A percentile compares a stretch with the other conserved stretches of the same genome.
Conservation (phyloP, 2,113 vertebrate species). For the Atherinomorus stipes region DNA sequence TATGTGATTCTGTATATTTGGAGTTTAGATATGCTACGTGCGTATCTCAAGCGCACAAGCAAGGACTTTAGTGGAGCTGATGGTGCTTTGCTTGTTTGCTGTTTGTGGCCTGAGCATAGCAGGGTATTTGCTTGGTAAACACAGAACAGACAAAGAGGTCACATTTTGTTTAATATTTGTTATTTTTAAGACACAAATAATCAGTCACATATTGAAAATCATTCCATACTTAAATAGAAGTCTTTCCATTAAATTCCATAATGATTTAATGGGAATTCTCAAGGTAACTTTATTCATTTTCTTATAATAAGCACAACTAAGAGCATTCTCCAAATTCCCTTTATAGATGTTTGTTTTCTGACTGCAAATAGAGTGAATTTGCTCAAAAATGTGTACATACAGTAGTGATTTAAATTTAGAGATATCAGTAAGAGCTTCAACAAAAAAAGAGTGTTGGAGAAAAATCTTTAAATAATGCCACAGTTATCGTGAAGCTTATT, state of each 20-base stretch:
- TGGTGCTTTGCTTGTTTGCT: slow-evolving; percentile 14
- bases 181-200: background rate
- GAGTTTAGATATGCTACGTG: slow-evolving; percentile 15
- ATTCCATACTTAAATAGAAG: too few relatives aligned
- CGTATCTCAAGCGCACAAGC: slow-evolving; percentile 21
- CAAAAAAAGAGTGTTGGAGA: too few relatives aligned
- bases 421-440: too few relatives aligned
- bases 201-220: background rate
- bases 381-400: background rate
- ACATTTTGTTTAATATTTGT: background rate
- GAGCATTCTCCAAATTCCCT: background rate
- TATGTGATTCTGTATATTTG: slow-evolving; percentile 38
- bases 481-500: too few relatives aligned
- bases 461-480: too few relatives aligned
- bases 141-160: background rate
- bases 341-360: too few relatives aligned
- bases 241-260: too few relatives aligned
- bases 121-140: slow-evolving; percentile 1
- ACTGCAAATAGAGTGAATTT: background rate
- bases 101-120: slow-evolving; percentile 5
- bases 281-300: background rate
- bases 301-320: background rate
- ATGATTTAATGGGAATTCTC: too few relatives aligned
- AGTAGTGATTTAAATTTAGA: background rate
- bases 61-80: slow-evolving; percentile 10